Evolutionary conservation across 2,113 vertebrate genomes (phyloP).

Genomic region (Sterna hirundo): DNA sequence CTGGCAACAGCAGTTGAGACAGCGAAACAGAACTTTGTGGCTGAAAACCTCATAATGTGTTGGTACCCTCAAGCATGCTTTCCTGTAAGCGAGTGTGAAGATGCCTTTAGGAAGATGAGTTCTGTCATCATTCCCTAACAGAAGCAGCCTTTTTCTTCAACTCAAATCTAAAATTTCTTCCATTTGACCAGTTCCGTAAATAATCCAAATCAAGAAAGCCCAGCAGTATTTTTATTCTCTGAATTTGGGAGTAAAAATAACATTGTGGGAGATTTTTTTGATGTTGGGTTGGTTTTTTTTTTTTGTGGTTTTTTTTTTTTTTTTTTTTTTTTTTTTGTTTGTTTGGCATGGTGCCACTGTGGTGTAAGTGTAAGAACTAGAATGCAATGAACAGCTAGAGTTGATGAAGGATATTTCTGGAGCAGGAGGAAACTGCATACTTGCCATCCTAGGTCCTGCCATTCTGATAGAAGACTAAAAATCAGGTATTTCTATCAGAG

Average conservation of each 20-base stretch:
- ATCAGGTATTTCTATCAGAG: not conserved
- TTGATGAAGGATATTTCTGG: not conserved
- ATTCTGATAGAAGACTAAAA: not conserved
- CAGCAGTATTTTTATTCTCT: not conserved
- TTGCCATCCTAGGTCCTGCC: not conserved
- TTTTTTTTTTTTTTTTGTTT: too few species aligned
- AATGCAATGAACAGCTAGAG: not conserved
- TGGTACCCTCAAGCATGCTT: not conserved
- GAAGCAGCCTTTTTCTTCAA: not conserved
- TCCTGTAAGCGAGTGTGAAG: not conserved
- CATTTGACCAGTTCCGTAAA: not conserved
- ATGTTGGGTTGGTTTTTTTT: too few species aligned
- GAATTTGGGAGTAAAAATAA: not conserved
- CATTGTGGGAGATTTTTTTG: too few species aligned
- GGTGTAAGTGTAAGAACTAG: not conserved
- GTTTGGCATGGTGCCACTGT: not conserved
- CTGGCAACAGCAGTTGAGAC: not conserved
- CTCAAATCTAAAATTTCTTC: not conserved
- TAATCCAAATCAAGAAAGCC: not conserved
- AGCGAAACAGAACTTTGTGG: not conserved
- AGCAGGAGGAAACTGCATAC: not conserved
- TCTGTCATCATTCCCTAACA: not conserved
- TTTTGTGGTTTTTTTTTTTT: too few species aligned
- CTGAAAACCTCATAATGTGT: not conserved
- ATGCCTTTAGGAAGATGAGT: not conserved